phyloP scores from a whole-genome alignment of 2,888 invertebrate genomes.

The Pandemis cinnamomeana region DNA sequence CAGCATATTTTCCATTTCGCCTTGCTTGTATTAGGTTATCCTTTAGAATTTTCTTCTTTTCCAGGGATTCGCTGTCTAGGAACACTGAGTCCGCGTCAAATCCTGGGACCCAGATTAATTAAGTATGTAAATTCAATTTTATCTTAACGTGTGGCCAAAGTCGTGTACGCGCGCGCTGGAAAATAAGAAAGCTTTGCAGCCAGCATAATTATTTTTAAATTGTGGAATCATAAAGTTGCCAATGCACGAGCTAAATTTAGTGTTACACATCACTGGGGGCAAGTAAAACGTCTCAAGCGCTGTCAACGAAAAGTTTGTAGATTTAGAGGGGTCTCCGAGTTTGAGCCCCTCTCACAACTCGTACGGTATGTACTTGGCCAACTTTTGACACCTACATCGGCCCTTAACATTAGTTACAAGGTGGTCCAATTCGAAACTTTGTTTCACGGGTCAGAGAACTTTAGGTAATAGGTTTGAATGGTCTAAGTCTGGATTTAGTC shows the following conservation, averaged over 20 bases:
- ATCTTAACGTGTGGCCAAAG: background rate
- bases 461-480: conserved; percentile 36
- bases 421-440: conserved; percentile 37
- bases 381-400: conserved; percentile 41
- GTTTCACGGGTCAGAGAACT: conserved; percentile 32
- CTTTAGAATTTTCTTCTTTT: no score
- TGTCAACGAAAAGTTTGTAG: conserved; percentile 38
- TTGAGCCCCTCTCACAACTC: conserved; percentile 34
- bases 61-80: no score
- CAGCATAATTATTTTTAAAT: background rate
- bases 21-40: no score
- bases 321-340: conserved; percentile 38
- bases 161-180: background rate
- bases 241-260: conserved; percentile 17
- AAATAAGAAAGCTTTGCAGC: background rate
- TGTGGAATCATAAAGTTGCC: conserved; percentile 2
- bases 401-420: conserved; percentile 38
- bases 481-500: conserved; percentile 28
- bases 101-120: background rate
- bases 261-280: conserved; percentile 29
- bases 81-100: no score
- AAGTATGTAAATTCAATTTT: background rate
- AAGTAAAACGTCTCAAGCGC: conserved; percentile 30
- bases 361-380: conserved; percentile 30
- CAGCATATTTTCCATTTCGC: no score